Percentiles rank a stretch among this genome's conserved stretches.
These are phyloP conservation scores for Xylophagus ater DNA, from an alignment of 2,888 invertebrate species.

Conservation along the genomic window DNA sequence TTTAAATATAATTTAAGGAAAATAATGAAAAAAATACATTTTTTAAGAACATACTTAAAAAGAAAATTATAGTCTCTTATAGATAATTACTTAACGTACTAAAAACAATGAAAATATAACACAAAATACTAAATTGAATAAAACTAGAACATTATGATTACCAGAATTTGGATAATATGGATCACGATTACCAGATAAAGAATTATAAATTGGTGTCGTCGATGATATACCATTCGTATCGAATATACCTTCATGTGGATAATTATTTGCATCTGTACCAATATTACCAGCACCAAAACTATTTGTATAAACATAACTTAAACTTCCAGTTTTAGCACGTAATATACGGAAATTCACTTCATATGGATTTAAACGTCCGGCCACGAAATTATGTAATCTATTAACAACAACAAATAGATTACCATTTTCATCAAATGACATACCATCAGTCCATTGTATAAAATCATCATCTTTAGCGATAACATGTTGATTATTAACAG, in stretches of 20 bases:
- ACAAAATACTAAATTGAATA: constrained; percentile 3
- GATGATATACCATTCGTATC: constrained; percentile 22
- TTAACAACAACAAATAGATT: constrained; percentile 59
- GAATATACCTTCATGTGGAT: constrained; percentile 18
- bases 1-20: too few species aligned
- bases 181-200: constrained; percentile 18
- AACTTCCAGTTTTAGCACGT: constrained; percentile 47
- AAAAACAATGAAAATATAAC: neutral
- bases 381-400: constrained; percentile 53
- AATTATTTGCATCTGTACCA: constrained; percentile 17
- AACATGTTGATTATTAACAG: constrained; percentile 46
- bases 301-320: constrained; percentile 50
- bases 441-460: constrained; percentile 61
- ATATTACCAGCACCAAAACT: constrained; percentile 21
- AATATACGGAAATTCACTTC: constrained; percentile 58
- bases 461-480: constrained; percentile 55
- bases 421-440: constrained; percentile 49
- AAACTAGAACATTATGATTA: constrained; percentile 4
- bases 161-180: constrained; percentile 17
- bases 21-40: too few species aligned
- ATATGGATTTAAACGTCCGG: constrained; percentile 45
- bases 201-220: constrained; percentile 23
- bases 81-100: too few species aligned
- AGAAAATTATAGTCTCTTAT: too few species aligned
- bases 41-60: too few species aligned